Base-by-base conservation (phyloP, 1,140 invertebrate species). In the Cepaea nemoralis region DNA sequence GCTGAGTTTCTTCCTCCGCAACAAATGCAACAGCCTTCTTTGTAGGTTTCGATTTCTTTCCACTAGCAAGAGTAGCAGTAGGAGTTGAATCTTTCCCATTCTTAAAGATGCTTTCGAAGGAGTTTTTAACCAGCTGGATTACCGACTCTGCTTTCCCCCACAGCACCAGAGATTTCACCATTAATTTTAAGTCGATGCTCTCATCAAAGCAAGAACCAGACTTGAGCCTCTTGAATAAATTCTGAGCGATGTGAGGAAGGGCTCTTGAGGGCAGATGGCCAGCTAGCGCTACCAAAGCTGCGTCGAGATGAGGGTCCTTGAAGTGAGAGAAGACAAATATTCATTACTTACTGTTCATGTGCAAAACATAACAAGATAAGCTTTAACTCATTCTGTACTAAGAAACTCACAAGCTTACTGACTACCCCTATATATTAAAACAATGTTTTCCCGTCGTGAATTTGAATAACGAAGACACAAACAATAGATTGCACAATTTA, bases 261-360 rank as follows among this genome's bases (percentile, higher is more conserved):
- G 83, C 81, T 50, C 82, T 85, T 5, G 83, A 67, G 22, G 87
- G 87, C 19, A 88, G 82, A 27, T 82, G 81, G 6, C 85, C 83
- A 19, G 87, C 84, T 39, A 89, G 69, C n/a, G 85, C 73, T n/a
- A 87, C 73, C 45, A 87, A 59, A 14, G 85, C 82, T 31, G 81
- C 63, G 19, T 80, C 80, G 14, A 86, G 78, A 67, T 80, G 74
- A 27, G 84, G 78, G 35, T 88, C 86, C 82, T 87, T 12, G 31
- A 19, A 83, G 83, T 66, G 22, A 73, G 27, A 42, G 27, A 66
- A 71, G 16, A 45, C 16, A 45, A 45, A 45, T 45, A 45, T n/a
- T n/a, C n/a, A n/a, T n/a, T n/a, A n/a, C n/a, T n/a, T n/a, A n/a
- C n/a, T n/a, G n/a, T n/a, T n/a, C n/a, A n/a, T n/a, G n/a, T n/a